Conservation (phyloP, 2,113 vertebrate species). For the Etheostoma cragini region DNA sequence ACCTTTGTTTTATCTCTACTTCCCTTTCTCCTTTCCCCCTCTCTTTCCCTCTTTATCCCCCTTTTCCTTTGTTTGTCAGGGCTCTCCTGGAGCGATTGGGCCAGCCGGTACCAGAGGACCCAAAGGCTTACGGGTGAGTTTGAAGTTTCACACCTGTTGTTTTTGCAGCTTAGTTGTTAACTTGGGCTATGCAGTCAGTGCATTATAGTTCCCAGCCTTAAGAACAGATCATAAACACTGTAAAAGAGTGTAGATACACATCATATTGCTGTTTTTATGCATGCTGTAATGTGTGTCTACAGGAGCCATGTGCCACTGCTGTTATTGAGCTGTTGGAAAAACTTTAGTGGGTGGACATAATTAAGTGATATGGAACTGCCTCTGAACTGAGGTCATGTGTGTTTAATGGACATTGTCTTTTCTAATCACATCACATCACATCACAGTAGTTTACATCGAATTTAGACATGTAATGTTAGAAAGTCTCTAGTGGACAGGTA, state of each 20-base stretch:
- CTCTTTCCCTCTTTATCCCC: slow-evolving; percentile 17
- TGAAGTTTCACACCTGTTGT: slow-evolving; percentile 23
- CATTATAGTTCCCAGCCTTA: not conserved
- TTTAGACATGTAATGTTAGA: not conserved
- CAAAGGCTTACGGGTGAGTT: slow-evolving; percentile 92
- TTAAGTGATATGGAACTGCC: slow-evolving; percentile 44
- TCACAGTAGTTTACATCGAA: not conserved
- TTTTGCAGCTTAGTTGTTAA: slow-evolving; percentile 28
- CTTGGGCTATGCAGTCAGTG: not conserved
- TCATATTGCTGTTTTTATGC: slow-evolving; percentile 8
- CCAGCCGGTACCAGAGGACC: slow-evolving; percentile 88
- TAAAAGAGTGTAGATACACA: not conserved
- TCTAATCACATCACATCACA: not conserved
- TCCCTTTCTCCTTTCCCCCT: slow-evolving; percentile 19
- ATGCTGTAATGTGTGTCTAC: slow-evolving; percentile 17
- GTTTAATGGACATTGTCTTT: slow-evolving; percentile 36
- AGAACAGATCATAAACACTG: slow-evolving; percentile 19
- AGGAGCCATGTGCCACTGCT: slow-evolving; percentile 9
- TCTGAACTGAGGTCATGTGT: slow-evolving; percentile 54
- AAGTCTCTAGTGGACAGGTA: not conserved
- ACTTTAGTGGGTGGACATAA: slow-evolving; percentile 34
- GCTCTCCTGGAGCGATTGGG: slow-evolving; percentile 88
- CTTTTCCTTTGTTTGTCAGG: slow-evolving; percentile 82
- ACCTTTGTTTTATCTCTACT: slow-evolving; percentile 66
- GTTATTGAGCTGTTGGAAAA: slow-evolving; percentile 41